phyloP scores from a whole-genome alignment of 2,888 invertebrate genomes.

The Drosophila lacicola region DNA sequence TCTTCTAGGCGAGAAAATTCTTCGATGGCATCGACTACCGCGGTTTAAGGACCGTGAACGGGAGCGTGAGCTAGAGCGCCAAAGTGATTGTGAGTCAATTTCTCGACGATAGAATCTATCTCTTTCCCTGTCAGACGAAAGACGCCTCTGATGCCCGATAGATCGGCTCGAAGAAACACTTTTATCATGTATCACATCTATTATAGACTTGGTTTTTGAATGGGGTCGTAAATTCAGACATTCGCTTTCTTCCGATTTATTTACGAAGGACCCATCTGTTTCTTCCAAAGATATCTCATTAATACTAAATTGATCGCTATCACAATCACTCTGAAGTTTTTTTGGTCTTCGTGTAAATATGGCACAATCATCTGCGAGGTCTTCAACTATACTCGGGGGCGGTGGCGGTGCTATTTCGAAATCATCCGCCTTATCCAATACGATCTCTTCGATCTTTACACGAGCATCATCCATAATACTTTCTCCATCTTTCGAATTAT shows the following conservation, averaged over 20 bases:
- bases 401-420: background rate
- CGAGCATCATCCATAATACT: background rate
- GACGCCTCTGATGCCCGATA: background rate
- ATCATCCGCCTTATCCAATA: background rate
- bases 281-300: background rate
- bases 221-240: too few species aligned
- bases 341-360: constrained; percentile 2
- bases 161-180: background rate
- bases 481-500: background rate
- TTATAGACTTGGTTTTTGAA: background rate
- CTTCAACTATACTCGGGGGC: background rate
- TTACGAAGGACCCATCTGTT: background rate
- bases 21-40: background rate
- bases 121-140: background rate
- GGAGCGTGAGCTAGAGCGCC: constrained; percentile 1
- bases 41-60: background rate
- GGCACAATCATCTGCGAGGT: background rate
- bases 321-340: background rate
- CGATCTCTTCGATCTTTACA: background rate
- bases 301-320: background rate
- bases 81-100: background rate
- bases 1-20: background rate
- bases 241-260: background rate
- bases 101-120: background rate
- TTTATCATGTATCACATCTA: background rate